These are phyloP conservation scores for Leucoma salicis DNA, from an alignment of 2,888 invertebrate species.

Conservation along the genomic window DNA sequence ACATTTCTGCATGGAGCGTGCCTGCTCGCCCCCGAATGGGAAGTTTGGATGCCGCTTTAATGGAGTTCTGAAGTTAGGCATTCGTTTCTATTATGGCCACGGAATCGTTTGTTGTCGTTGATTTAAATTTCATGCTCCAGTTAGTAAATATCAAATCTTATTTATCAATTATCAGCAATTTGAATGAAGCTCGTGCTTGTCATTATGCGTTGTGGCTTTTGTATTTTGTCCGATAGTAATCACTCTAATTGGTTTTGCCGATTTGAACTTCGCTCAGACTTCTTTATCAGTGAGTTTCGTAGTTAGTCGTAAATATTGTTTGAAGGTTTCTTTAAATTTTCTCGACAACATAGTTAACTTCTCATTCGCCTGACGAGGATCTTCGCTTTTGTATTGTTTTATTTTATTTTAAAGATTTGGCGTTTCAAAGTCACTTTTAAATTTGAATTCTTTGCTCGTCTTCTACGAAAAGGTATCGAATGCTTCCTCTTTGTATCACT, in stretches of 20 bases:
- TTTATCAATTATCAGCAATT: constrained; percentile 56
- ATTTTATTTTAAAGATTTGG: constrained; percentile 67
- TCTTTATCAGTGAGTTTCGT: background rate
- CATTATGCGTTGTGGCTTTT: constrained; percentile 38
- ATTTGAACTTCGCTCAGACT: constrained; percentile 13
- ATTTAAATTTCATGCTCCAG: constrained; percentile 71
- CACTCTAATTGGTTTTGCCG: constrained; percentile 31
- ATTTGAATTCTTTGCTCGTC: constrained; percentile 78
- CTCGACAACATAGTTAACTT: constrained; percentile 33
- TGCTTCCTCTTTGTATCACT: constrained; percentile 80
- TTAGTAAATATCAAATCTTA: constrained; percentile 63
- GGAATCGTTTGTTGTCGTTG: constrained; percentile 71
- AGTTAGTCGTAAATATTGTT: constrained; percentile 4
- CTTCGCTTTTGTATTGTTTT: constrained; percentile 56
- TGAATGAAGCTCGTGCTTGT: constrained; percentile 37
- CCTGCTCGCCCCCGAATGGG: constrained; percentile 63
- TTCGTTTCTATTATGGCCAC: constrained; percentile 71
- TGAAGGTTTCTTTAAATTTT: constrained; percentile 13
- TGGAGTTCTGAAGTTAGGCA: constrained; percentile 73
- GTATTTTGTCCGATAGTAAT: constrained; percentile 36
- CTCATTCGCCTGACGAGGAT: constrained; percentile 48
- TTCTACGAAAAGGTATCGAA: constrained; percentile 80
- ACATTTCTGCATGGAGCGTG: constrained; percentile 66
- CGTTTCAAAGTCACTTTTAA: constrained; percentile 63
- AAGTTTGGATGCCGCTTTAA: constrained; percentile 70